Base-by-base conservation (phyloP, 2,888 invertebrate genomes). In the Drosophila mimetica region DNA sequence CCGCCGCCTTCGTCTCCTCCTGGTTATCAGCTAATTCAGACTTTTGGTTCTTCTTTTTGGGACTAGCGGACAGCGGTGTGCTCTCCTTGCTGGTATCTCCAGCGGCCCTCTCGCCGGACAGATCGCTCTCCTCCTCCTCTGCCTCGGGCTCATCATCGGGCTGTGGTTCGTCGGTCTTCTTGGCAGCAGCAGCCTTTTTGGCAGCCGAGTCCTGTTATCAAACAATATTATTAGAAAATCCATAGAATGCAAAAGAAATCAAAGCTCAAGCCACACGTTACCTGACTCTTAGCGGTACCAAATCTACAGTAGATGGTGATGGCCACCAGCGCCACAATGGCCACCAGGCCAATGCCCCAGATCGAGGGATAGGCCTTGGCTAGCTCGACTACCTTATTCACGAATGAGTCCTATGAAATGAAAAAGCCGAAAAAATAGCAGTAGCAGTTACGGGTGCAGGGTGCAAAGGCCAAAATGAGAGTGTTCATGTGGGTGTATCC, bases 341-440 rank as follows among this genome's bases (percentile, higher is more conserved):
- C 92, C 88, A 96, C 95, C 92, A 88, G 97, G 94, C 92, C 96
- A 55, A 97, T 95, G 48, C 95, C 97, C 96, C 97, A 98, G 87
- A 98, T 93, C 96, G 97, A 97, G 30, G 98, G 98, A 90, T 96
- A 95, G 74, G 96, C 95, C 83, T 95, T 95, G 71, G 97, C 96
- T 89, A 95, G 95, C 89, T 94, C 94, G 87, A 96, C 93, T 84
- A 96, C 92, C 84, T 96, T 95, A 89, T 95, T 94, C 92, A 97
- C 93, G 85, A 95, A 93, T 75, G 96, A 96, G 90, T 96, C 97
- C 97, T 97, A 93, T 75, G 79, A 92, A 91, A 79, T 71, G 63
- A 59, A 47, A 42, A 65, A 67, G 65, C 73, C 71, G n/a, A 77
- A 78, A 76, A 52, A 20, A n/a, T 70, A 79, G 63, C 63, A 64